Conservation (phyloP, 1,140 invertebrate species). For the Euschistus heros region DNA sequence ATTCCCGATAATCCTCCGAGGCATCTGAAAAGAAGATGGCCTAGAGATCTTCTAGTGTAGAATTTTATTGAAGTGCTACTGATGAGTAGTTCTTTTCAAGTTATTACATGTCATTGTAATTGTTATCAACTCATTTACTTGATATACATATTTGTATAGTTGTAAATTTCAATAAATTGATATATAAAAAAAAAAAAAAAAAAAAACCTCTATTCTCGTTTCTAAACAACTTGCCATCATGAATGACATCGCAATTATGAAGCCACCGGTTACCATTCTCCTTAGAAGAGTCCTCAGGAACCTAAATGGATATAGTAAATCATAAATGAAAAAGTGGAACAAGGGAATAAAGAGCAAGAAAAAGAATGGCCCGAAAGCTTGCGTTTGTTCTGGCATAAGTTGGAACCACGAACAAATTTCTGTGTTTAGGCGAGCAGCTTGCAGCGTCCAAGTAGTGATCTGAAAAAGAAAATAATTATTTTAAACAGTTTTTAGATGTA, state of each 20-base stretch:
- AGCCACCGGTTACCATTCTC: slow-evolving; percentile 4
- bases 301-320: neutral
- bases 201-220: neutral
- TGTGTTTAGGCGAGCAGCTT: neutral
- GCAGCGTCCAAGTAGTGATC: slow-evolving; percentile 5
- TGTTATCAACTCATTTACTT: too few relatives aligned
- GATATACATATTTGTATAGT: too few relatives aligned
- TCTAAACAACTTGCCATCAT: neutral
- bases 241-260: neutral
- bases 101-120: too few relatives aligned
- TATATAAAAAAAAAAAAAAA: too few relatives aligned
- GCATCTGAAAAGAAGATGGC: too few relatives aligned
- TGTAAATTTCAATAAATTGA: too few relatives aligned
- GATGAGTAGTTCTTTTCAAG: too few relatives aligned
- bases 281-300: neutral
- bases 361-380: neutral
- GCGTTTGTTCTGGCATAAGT: neutral
- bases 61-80: too few relatives aligned
- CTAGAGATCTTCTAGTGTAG: too few relatives aligned
- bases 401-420: neutral
- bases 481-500: too few relatives aligned
- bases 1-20: too few relatives aligned
- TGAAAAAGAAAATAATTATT: neutral
- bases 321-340: slow-evolving; percentile 3
- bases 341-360: neutral